Base-by-base conservation (phyloP, 2,797 vertebrate genomes). In the Sus cebifrons region DNA sequence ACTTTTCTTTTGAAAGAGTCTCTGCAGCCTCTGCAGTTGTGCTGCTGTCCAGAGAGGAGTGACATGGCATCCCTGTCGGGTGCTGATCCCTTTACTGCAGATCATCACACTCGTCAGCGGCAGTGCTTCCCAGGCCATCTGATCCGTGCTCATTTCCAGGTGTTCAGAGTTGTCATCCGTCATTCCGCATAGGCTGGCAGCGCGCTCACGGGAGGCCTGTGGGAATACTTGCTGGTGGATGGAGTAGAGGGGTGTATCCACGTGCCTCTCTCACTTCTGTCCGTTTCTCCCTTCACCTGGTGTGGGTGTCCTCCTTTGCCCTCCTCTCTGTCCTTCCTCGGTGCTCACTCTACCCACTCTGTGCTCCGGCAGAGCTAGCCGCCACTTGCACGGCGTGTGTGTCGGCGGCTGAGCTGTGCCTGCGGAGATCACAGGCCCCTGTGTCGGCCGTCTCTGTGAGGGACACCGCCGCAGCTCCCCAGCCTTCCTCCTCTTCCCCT, bases 371-470 rank as follows among this genome's bases (percentile, higher is more conserved):
- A 85, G 29, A 49, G 1, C 0, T 12, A 27, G n/a, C 6, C 62
- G 29, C 52, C n/a, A 3, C 3, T 44, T 67, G 13, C 49, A 2
- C 29, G 9, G 93, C 54, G 36, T 95, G 64, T 25, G 54, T 60
- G 29, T 77, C n/a, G 23, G 4, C 36, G 8, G 23, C 40, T 93
- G 52, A 52, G 29, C 52, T 20, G 68, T 85, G 56, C 27, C 75
- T 4, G 7, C 90, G n/a, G 62, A 94, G 20, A 88, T 67, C 92
- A 97, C 89, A 95, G 97, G 97, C 97, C 77, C 70, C 73, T 4
- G 56, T n/a, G 64, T 97, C 97, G 97, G 96, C 97, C 52, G 40
- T 96, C 82, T 96, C 56, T 97, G 89, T 96, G 91, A 98, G 84
- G 91, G 65, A 77, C 92, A 96, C 25, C 32, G 94, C 52, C 71